Conservation (phyloP, 92 coral and sea anemone genomes). For the Plumapathes pennacea region DNA sequence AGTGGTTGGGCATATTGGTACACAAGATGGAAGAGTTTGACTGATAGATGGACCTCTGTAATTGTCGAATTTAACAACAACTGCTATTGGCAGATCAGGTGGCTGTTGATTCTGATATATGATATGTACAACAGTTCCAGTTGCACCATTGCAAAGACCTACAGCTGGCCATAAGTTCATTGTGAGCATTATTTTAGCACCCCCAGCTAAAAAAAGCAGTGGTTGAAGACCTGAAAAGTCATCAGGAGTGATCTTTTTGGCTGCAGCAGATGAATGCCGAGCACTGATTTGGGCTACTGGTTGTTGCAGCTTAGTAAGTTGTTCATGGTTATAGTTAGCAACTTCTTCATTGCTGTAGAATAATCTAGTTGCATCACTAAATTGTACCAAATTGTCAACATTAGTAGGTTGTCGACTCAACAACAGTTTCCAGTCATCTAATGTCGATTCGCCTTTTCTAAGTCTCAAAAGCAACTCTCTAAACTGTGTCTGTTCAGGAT, state of each 20-base stretch:
- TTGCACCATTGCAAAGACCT: slow-evolving; percentile 67
- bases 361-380: slow-evolving; percentile 53
- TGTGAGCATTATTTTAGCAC: slow-evolving; percentile 48
- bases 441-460: slow-evolving; percentile 42
- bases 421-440: slow-evolving; percentile 58
- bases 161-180: slow-evolving; percentile 58
- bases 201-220: slow-evolving; percentile 44
- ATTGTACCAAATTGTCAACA: slow-evolving; percentile 46
- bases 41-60: slow-evolving; percentile 58
- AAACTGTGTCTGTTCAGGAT: slow-evolving; percentile 58
- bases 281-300: slow-evolving; percentile 52
- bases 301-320: slow-evolving; percentile 32
- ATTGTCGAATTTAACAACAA: slow-evolving; percentile 57
- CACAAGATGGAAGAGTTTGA: slow-evolving; percentile 54
- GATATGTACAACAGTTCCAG: slow-evolving; percentile 52
- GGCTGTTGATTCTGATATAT: slow-evolving; percentile 55
- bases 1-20: slow-evolving; percentile 50
- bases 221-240: slow-evolving; percentile 68
- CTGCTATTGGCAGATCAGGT: slow-evolving; percentile 59
- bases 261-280: slow-evolving; percentile 56
- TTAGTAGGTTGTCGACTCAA: slow-evolving; percentile 51
- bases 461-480: slow-evolving; percentile 52
- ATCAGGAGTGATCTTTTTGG: slow-evolving; percentile 40
- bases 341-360: slow-evolving; percentile 61
- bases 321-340: slow-evolving; percentile 46